Conservation (phyloP, 2,888 invertebrate species). For the Theretra japonica region DNA sequence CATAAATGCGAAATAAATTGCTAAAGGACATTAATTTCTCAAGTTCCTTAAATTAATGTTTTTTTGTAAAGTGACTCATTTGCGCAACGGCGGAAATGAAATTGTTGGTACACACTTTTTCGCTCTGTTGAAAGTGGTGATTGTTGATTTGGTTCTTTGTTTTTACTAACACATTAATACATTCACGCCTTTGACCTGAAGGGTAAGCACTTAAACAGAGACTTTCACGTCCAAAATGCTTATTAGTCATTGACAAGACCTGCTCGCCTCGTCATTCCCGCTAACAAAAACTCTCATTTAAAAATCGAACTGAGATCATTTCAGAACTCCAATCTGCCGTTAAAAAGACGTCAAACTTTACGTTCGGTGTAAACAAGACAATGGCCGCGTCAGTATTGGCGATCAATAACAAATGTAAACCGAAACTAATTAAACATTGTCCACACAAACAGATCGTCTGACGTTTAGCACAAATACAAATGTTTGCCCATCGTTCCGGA, state of each 20-base stretch:
- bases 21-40: background rate
- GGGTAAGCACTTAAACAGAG: background rate
- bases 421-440: constrained; percentile 20
- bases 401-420: constrained; percentile 18
- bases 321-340: too few relatives aligned
- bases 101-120: constrained; percentile 12
- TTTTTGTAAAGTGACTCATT: constrained; percentile 11
- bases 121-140: constrained; percentile 6
- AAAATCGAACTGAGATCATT: too few relatives aligned
- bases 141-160: background rate
- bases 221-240: background rate
- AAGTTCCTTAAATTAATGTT: constrained; percentile 17
- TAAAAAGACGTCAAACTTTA: background rate
- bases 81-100: constrained; percentile 18
- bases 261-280: too few relatives aligned
- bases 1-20: background rate
- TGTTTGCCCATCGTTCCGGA: constrained; percentile 29
- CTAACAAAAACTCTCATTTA: too few relatives aligned
- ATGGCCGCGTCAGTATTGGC: constrained; percentile 12
- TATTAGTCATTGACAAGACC: too few relatives aligned
- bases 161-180: background rate
- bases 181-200: background rate
- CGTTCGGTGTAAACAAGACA: background rate
- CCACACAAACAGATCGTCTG: constrained; percentile 27
- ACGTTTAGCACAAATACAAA: constrained; percentile 29